Percentiles rank a stretch among this genome's conserved stretches.
phyloP scores from a whole-genome alignment of 2,888 invertebrate species.

The Macropis europaea region DNA sequence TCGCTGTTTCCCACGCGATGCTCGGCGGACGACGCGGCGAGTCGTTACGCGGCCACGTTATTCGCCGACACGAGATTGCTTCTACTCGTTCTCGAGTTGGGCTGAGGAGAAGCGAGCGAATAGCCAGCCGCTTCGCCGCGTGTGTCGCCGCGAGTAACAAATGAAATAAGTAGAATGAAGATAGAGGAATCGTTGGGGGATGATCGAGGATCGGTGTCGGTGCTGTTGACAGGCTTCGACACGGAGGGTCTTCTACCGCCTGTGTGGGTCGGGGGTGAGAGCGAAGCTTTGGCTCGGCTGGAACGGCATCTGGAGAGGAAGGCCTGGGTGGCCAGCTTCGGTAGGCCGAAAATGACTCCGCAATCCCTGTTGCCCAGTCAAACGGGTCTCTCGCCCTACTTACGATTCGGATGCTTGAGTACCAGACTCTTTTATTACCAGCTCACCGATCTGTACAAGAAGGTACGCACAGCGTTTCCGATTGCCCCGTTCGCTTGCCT shows the following conservation, averaged over 20 bases:
- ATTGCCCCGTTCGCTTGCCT: too few relatives aligned
- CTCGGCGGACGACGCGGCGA: background rate
- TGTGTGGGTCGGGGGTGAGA: constrained; percentile 91
- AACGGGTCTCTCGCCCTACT: constrained; percentile 92
- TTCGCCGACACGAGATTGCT: constrained; percentile 7
- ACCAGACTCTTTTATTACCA: constrained; percentile 92
- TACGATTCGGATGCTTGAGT: constrained; percentile 92
- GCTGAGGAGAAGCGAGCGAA: background rate
- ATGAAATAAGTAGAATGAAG: too few relatives aligned
- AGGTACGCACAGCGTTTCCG: too few relatives aligned
- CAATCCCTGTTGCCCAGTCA: constrained; percentile 91
- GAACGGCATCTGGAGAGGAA: constrained; percentile 90
- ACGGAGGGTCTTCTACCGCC: constrained; percentile 86
- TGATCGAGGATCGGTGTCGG: too few relatives aligned
- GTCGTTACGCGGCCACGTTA: background rate
- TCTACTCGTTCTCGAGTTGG: background rate
- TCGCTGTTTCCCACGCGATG: too few relatives aligned
- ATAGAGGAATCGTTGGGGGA: too few relatives aligned
- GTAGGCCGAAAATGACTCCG: constrained; percentile 93
- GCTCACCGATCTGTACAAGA: constrained; percentile 84
- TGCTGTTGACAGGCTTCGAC: constrained; percentile 85
- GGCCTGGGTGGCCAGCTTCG: constrained; percentile 95
- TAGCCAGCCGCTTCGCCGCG: too few relatives aligned
- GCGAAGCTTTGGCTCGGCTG: constrained; percentile 86
- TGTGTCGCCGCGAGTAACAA: too few relatives aligned